These are phyloP conservation scores for Diaperis boleti DNA, from an alignment of 2,888 invertebrate genomes.

Conservation along the genomic window DNA sequence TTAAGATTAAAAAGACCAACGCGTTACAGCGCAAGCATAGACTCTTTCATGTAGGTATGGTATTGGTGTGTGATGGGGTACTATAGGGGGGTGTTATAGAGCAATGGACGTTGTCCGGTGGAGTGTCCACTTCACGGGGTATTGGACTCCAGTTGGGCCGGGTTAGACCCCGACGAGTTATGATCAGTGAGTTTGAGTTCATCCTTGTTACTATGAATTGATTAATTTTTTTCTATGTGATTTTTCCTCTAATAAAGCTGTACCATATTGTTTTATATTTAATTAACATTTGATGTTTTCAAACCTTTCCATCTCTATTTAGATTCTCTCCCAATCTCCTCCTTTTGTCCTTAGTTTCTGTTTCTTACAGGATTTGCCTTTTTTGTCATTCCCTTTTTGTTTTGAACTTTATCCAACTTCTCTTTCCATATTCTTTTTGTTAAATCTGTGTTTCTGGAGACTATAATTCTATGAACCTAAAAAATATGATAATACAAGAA, in stretches of 20 bases:
- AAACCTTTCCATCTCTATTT: no score
- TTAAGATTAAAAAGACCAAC: slow-evolving; percentile 66
- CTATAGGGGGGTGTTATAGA: slow-evolving; percentile 54
- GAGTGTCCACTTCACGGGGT: slow-evolving; percentile 60
- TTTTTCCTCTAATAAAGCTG: slow-evolving; percentile 22
- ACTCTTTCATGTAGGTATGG: slow-evolving; percentile 57
- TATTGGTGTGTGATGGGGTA: background rate
- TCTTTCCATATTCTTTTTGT: no score
- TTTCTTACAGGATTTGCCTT: no score
- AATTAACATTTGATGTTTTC: no score
- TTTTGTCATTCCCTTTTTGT: no score
- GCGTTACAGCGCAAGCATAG: slow-evolving; percentile 59
- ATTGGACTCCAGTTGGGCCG: slow-evolving; percentile 50
- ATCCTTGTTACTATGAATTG: slow-evolving; percentile 14
- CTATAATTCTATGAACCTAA: no score
- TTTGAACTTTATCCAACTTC: no score
- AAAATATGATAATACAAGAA: no score
- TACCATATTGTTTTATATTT: slow-evolving; percentile 45
- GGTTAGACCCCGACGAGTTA: slow-evolving; percentile 41
- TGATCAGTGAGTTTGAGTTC: slow-evolving; percentile 18
- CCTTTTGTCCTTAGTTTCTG: no score
- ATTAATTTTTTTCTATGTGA: slow-evolving; percentile 13
- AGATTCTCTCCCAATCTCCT: no score
- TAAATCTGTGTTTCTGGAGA: no score
- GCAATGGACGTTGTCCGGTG: slow-evolving; percentile 60